These are phyloP conservation scores for Gadus chalcogrammus DNA, from an alignment of 2,113 vertebrate species.

Conservation along the genomic window DNA sequence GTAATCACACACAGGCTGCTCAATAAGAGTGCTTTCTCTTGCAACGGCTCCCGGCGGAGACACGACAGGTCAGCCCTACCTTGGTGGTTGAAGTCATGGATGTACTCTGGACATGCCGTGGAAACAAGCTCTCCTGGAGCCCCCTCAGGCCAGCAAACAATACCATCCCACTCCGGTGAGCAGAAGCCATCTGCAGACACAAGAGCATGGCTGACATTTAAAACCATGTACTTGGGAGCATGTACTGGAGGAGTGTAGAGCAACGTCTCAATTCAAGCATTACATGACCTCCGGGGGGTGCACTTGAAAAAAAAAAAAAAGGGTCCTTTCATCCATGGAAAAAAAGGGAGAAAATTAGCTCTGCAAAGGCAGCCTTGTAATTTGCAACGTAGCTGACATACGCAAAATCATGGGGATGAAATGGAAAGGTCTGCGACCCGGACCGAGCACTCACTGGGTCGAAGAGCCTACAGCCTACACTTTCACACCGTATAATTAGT, in stretches of 20 bases:
- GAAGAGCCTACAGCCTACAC: neutral
- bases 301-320: neutral
- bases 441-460: neutral
- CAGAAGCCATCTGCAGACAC: slow-evolving; percentile 82
- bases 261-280: slow-evolving; percentile 2
- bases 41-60: neutral
- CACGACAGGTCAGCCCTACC: slow-evolving; percentile 68
- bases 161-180: slow-evolving; percentile 90
- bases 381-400: slow-evolving; percentile 14
- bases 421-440: slow-evolving; percentile 10
- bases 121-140: slow-evolving; percentile 84
- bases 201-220: slow-evolving; percentile 45
- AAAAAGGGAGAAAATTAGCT: neutral
- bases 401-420: slow-evolving; percentile 1
- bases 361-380: slow-evolving; percentile 5
- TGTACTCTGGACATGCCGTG: slow-evolving; percentile 87
- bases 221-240: slow-evolving; percentile 9
- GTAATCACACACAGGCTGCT: too few relatives aligned
- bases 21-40: too few relatives aligned
- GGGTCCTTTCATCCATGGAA: slow-evolving; percentile 3
- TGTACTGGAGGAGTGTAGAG: slow-evolving; percentile 5
- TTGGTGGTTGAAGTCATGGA: slow-evolving; percentile 96
- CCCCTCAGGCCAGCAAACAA: slow-evolving; percentile 93
- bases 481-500: slow-evolving; percentile 27
- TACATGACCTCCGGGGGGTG: neutral